Conservation (phyloP, 2,888 invertebrate genomes). For the Apamea sordens region DNA sequence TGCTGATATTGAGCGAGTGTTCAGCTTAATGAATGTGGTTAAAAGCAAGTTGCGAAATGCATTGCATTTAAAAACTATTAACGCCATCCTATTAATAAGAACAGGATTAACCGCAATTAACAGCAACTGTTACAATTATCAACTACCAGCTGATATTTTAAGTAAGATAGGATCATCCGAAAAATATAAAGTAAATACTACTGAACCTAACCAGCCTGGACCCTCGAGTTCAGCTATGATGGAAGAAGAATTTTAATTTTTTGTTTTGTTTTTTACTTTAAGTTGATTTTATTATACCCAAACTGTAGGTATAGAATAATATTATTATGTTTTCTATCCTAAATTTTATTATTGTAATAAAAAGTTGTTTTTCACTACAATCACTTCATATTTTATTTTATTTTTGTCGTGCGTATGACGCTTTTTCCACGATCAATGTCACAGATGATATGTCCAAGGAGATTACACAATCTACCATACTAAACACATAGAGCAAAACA, state of each 20-base stretch:
- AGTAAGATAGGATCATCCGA: constrained; percentile 34
- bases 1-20: constrained; percentile 54
- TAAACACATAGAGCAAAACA: constrained; percentile 34
- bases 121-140: constrained; percentile 46
- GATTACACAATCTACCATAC: no score
- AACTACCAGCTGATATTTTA: constrained; percentile 47
- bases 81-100: constrained; percentile 46
- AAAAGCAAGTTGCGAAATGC: constrained; percentile 51
- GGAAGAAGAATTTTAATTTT: constrained; percentile 27
- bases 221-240: constrained; percentile 49
- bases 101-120: constrained; percentile 48
- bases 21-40: constrained; percentile 55
- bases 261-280: constrained; percentile 22
- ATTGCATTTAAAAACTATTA: constrained; percentile 51
- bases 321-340: no score
- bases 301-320: no score
- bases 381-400: no score
- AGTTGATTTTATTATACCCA: background rate
- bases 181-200: constrained; percentile 44
- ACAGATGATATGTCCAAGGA: no score
- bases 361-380: no score
- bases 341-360: no score
- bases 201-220: constrained; percentile 45
- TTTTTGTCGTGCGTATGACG: no score
- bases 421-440: no score